Conservation (phyloP, 1,140 invertebrate genomes). For the Drosophila virilis region DNA sequence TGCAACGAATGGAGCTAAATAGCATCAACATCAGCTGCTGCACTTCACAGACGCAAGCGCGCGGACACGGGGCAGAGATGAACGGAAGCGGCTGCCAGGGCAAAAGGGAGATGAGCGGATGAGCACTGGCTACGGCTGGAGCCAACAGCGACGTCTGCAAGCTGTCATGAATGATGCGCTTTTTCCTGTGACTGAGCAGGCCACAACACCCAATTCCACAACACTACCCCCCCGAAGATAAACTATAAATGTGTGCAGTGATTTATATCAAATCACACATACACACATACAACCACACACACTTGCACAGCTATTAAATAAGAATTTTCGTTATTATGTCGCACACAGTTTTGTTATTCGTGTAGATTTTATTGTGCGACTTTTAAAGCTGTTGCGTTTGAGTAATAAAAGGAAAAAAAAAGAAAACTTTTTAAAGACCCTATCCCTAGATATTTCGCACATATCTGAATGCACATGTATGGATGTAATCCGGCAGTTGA, state of each 20-base stretch:
- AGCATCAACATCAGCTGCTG: conserved; percentile 68
- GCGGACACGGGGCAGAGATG: background rate
- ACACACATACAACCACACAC: conserved; percentile 1
- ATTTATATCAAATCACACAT: conserved; percentile 51
- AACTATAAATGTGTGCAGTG: conserved; percentile 60
- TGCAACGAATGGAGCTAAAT: conserved; percentile 70
- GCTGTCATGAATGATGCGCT: conserved; percentile 70
- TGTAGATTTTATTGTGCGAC: conserved; percentile 61
- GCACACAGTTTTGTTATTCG: conserved; percentile 26
- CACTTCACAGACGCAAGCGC: conserved; percentile 50
- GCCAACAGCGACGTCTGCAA: conserved; percentile 28
- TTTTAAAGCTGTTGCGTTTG: conserved; percentile 48
- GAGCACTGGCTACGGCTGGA: conserved; percentile 10
- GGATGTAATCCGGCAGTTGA: conserved; percentile 36
- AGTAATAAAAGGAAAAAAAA: conserved; percentile 29
- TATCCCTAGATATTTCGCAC: background rate
- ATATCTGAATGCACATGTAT: conserved; percentile 18
- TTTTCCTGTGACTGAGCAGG: conserved; percentile 61
- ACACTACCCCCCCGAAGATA: conserved; percentile 17
- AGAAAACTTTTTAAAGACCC: conserved; percentile 37
- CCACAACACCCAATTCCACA: background rate
- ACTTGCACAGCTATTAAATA: conserved; percentile 67
- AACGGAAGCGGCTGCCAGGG: too few relatives aligned
- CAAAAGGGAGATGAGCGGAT: background rate
- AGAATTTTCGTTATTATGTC: conserved; percentile 69